A percentile compares a stretch with the other conserved stretches of the same genome.
Evolutionary conservation across 2,113 vertebrate species (phyloP).

Genomic region (Scatophagus argus): DNA sequence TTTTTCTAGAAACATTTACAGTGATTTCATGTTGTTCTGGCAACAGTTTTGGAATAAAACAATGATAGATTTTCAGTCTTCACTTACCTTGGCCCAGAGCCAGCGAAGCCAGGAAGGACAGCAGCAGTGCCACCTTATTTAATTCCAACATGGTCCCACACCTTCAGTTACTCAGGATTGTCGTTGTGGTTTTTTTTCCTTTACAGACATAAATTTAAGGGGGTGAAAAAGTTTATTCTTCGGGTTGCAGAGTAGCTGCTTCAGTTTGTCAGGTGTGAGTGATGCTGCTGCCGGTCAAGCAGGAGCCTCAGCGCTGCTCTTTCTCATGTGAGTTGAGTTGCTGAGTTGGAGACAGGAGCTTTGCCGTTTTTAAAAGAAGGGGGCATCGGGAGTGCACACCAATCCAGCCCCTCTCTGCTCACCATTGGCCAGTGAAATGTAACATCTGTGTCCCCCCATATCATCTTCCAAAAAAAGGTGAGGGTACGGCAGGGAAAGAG

Average conservation of each 20-base stretch:
- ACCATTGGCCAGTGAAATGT: constrained; percentile 80
- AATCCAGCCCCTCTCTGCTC: constrained; percentile 83
- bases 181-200: constrained; percentile 2
- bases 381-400: constrained; percentile 73
- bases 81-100: constrained; percentile 83
- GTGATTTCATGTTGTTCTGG: not conserved
- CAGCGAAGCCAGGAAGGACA: constrained; percentile 69
- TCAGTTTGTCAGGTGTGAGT: constrained; percentile 64
- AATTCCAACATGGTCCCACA: constrained; percentile 80
- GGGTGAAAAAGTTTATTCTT: not conserved
- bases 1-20: not conserved
- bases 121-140: constrained; percentile 70
- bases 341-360: constrained; percentile 71
- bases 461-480: constrained; percentile 75
- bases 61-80: constrained; percentile 17
- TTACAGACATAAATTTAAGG: constrained; percentile 13
- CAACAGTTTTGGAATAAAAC: not conserved
- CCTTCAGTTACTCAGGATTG: constrained; percentile 10
- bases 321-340: constrained; percentile 71
- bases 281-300: constrained; percentile 57
- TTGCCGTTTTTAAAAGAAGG: constrained; percentile 83
- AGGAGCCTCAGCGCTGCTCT: constrained; percentile 46
- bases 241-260: not conserved
- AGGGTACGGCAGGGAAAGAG: constrained; percentile 50
- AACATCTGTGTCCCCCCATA: constrained; percentile 81